These are phyloP conservation scores for Hofmannophila pseudospretella DNA, from an alignment of 2,888 invertebrate species.

Conservation along the genomic window DNA sequence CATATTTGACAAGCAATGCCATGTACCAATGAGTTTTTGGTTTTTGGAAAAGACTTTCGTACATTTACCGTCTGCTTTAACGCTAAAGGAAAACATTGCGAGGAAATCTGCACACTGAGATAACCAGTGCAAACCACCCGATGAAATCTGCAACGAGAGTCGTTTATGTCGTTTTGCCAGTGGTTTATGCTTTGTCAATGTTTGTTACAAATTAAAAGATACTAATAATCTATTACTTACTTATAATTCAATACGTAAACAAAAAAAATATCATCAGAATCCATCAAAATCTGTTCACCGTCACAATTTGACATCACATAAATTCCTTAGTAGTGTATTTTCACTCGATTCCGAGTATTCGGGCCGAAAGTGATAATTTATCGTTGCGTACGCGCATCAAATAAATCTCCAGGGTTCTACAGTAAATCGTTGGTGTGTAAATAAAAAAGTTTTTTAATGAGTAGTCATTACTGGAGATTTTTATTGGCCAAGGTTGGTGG, in stretches of 20 bases:
- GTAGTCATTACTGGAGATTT: conserved; percentile 13
- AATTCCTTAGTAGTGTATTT: conserved; percentile 2
- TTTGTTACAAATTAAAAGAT: not conserved
- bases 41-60: too few relatives aligned
- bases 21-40: too few relatives aligned
- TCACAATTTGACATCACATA: conserved; percentile 9
- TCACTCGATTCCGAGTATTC: conserved; percentile 16
- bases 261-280: conserved; percentile 14
- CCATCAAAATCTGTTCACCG: conserved; percentile 12
- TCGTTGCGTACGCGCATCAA: conserved; percentile 11
- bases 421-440: conserved; percentile 20
- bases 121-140: too few relatives aligned
- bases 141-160: too few relatives aligned
- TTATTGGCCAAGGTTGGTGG: conserved; percentile 14
- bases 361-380: conserved; percentile 22
- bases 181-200: too few relatives aligned
- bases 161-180: too few relatives aligned
- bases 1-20: too few relatives aligned
- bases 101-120: too few relatives aligned
- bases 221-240: not conserved
- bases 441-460: conserved; percentile 13
- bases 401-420: conserved; percentile 19
- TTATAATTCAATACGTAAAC: too few relatives aligned
- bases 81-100: too few relatives aligned
- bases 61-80: too few relatives aligned